Percentiles rank a stretch among this genome's conserved stretches.
Conservation (phyloP, 2,888 invertebrate genomes). For the Mythimna ferrago region DNA sequence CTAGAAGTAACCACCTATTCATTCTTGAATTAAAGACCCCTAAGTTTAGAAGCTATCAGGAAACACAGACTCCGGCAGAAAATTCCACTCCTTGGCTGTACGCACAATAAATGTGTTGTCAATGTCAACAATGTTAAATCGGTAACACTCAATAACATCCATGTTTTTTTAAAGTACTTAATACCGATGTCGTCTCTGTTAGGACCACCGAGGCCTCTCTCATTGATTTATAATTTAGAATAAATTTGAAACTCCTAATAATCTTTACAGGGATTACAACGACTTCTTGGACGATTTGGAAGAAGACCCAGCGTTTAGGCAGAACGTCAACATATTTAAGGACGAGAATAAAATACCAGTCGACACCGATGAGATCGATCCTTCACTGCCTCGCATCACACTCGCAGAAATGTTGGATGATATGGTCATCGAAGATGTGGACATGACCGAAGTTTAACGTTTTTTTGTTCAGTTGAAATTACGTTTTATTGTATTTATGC, state of each 20-base stretch:
- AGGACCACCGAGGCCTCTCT: too few species aligned
- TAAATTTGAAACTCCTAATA: constrained; percentile 3
- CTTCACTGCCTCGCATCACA: constrained; percentile 94
- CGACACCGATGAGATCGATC: constrained; percentile 92
- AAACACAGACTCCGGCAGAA: too few species aligned
- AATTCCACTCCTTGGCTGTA: too few species aligned
- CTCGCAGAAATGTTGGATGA: constrained; percentile 98
- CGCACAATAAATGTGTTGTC: too few species aligned
- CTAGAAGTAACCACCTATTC: too few species aligned
- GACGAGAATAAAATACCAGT: constrained; percentile 87
- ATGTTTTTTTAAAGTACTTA: too few species aligned
- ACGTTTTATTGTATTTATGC: background rate
- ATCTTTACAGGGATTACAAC: constrained; percentile 94
- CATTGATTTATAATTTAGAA: background rate
- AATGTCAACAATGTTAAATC: too few species aligned
- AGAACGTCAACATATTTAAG: constrained; percentile 98
- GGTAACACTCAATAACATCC: too few species aligned
- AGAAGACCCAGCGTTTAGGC: constrained; percentile 97
- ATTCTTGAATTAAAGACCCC: too few species aligned
- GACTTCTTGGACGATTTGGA: constrained; percentile 99
- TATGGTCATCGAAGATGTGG: constrained; percentile 94
- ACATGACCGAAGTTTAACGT: constrained; percentile 92
- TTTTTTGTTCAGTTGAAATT: background rate
- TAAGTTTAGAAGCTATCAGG: too few species aligned
- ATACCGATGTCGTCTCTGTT: too few species aligned